Conservation (phyloP, 2,113 vertebrate genomes). For the Labeo rohita region DNA sequence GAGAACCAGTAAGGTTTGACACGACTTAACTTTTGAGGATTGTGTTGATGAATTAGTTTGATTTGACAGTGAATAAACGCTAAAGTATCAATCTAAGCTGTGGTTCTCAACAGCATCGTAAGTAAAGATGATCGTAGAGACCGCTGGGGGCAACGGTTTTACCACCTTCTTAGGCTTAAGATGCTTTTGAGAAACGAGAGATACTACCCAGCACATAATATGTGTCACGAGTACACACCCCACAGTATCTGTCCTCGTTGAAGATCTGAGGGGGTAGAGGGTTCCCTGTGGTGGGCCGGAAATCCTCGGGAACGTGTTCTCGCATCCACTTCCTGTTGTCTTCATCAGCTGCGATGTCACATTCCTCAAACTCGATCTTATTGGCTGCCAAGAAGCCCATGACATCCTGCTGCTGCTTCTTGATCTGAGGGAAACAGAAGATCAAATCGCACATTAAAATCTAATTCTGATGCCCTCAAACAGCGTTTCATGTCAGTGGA, state of each 20-base stretch:
- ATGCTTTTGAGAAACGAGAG: too few relatives aligned
- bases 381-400: slow-evolving; percentile 90
- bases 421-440: slow-evolving; percentile 80
- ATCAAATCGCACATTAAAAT: neutral
- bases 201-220: neutral
- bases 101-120: too few relatives aligned
- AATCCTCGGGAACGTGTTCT: slow-evolving; percentile 90
- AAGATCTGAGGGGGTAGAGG: slow-evolving; percentile 96
- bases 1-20: too few relatives aligned
- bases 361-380: slow-evolving; percentile 94
- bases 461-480: neutral
- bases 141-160: too few relatives aligned
- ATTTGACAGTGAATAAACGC: too few relatives aligned
- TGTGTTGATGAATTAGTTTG: too few relatives aligned
- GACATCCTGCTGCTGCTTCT: slow-evolving; percentile 97
- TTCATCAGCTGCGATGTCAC: slow-evolving; percentile 93
- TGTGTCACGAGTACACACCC: slow-evolving; percentile 78
- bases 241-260: slow-evolving; percentile 89
- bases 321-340: slow-evolving; percentile 96
- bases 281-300: slow-evolving; percentile 85
- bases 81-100: too few relatives aligned
- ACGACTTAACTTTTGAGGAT: too few relatives aligned
- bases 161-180: too few relatives aligned
- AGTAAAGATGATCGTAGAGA: too few relatives aligned
- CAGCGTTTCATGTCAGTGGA: neutral